Evolutionary conservation across 2,888 invertebrate genomes (phyloP).

Genomic region (Ophion obscuratus): DNA sequence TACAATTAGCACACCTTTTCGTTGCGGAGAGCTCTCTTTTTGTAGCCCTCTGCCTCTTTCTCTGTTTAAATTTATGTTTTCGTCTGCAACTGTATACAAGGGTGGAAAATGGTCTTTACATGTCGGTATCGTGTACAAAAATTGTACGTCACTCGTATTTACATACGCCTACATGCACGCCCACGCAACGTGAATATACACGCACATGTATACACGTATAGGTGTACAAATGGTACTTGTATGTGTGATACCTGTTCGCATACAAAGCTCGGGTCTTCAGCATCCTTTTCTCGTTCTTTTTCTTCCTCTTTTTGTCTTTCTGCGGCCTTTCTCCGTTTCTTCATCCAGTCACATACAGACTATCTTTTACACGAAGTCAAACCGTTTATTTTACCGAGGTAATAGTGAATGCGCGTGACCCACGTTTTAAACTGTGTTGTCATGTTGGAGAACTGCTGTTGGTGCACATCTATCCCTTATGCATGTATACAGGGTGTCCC

Average conservation of each 20-base stretch:
- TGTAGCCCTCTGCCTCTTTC: not conserved
- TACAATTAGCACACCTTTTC: slow-evolving; percentile 79
- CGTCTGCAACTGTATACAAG: slow-evolving; percentile 26
- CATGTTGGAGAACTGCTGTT: slow-evolving; percentile 53
- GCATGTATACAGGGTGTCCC: not conserved
- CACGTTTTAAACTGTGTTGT: slow-evolving; percentile 71
- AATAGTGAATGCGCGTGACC: slow-evolving; percentile 71
- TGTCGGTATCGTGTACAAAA: slow-evolving; percentile 4
- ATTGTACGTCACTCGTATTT: slow-evolving; percentile 3
- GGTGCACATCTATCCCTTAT: slow-evolving; percentile 21
- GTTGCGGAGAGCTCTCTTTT: slow-evolving; percentile 60
- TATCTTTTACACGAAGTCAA: slow-evolving; percentile 67
- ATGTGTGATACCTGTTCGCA: slow-evolving; percentile 1
- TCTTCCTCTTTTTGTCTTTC: not conserved
- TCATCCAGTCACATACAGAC: slow-evolving; percentile 63
- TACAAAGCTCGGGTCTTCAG: slow-evolving; percentile 24
- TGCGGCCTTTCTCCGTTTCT: slow-evolving; percentile 26
- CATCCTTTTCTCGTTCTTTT: slow-evolving; percentile 15
- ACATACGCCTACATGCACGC: not conserved
- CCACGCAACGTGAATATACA: not conserved
- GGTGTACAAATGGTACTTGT: not conserved
- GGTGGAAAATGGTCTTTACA: slow-evolving; percentile 8
- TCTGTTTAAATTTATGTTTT: slow-evolving; percentile 13
- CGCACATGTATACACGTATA: slow-evolving; percentile 12
- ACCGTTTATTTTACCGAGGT: slow-evolving; percentile 70